These are phyloP conservation scores for Thaumetopoea pityocampa DNA, from an alignment of 1,140 invertebrate genomes.

Conservation along the genomic window DNA sequence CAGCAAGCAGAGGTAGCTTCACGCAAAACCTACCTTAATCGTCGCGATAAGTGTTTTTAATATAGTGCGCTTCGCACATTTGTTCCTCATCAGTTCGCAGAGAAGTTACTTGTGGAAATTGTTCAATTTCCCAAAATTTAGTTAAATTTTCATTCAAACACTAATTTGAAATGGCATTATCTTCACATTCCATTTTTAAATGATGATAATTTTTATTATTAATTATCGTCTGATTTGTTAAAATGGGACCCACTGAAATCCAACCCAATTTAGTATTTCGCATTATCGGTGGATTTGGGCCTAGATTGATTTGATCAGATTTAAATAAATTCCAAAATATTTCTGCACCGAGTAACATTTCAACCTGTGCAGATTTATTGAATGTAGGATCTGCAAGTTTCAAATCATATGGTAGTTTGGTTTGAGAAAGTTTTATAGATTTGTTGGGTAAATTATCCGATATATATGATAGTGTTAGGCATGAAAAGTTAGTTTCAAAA, in stretches of 20 bases:
- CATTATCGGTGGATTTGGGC: neutral
- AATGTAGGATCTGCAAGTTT: neutral
- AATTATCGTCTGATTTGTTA: neutral
- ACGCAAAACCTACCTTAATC: conserved; percentile 37
- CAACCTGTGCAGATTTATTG: neutral
- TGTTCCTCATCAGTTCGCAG: conserved; percentile 13
- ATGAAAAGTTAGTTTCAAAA: neutral
- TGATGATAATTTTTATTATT: neutral
- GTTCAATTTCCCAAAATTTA: conserved; percentile 29
- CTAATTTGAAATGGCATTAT: too few species aligned
- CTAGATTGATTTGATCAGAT: neutral
- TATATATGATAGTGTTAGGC: neutral
- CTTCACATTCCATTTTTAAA: neutral
- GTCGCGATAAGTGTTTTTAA: conserved; percentile 20
- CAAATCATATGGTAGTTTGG: neutral
- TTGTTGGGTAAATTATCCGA: neutral
- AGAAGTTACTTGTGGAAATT: conserved; percentile 13
- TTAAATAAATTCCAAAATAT: neutral
- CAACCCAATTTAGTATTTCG: neutral
- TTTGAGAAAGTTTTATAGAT: neutral
- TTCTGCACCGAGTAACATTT: conserved; percentile 1
- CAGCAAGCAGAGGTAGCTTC: conserved; percentile 31
- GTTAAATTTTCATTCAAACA: conserved; percentile 1
- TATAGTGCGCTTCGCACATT: conserved; percentile 25
- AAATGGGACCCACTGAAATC: conserved; percentile 2